These are phyloP conservation scores for Mobula birostris DNA, from an alignment of 2,113 vertebrate genomes.

Conservation along the genomic window DNA sequence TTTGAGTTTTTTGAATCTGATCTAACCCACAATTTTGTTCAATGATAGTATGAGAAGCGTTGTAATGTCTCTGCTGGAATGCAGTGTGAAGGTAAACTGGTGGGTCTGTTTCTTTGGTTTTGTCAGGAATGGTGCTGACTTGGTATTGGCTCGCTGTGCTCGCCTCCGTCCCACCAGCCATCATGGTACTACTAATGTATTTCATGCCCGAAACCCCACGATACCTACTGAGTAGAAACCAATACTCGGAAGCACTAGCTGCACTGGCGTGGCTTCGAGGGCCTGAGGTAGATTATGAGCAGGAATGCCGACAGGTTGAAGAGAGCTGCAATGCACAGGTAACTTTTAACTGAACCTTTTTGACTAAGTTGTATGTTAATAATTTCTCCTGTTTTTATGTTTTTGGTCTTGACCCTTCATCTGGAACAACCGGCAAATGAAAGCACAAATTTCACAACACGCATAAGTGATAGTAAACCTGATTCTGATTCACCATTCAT, in stretches of 20 bases:
- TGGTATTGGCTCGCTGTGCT: constrained; percentile 87
- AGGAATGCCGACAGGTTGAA: constrained; percentile 68
- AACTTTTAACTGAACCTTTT: neutral
- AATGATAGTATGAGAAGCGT: neutral
- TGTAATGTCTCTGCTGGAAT: neutral
- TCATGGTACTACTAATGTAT: constrained; percentile 74
- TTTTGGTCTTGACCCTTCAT: too few relatives aligned
- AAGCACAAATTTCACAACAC: too few relatives aligned
- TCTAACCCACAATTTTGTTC: neutral
- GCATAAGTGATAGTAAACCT: too few relatives aligned
- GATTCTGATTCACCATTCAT: too few relatives aligned
- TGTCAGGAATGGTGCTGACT: constrained; percentile 60
- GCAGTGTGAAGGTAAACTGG: neutral
- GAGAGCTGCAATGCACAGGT: constrained; percentile 59
- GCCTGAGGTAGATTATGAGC: constrained; percentile 56
- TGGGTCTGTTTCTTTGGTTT: neutral
- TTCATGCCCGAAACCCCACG: constrained; percentile 85
- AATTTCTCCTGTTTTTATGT: too few relatives aligned
- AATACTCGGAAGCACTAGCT: constrained; percentile 63
- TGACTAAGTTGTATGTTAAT: too few relatives aligned
- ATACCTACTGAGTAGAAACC: constrained; percentile 68
- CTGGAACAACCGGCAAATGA: too few relatives aligned
- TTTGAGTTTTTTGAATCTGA: neutral
- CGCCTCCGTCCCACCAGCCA: constrained; percentile 64
- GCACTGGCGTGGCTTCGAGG: constrained; percentile 76